Evolutionary conservation across 2,113 vertebrate species (phyloP).

Genomic region (Chaetorhynchus papuensis): DNA sequence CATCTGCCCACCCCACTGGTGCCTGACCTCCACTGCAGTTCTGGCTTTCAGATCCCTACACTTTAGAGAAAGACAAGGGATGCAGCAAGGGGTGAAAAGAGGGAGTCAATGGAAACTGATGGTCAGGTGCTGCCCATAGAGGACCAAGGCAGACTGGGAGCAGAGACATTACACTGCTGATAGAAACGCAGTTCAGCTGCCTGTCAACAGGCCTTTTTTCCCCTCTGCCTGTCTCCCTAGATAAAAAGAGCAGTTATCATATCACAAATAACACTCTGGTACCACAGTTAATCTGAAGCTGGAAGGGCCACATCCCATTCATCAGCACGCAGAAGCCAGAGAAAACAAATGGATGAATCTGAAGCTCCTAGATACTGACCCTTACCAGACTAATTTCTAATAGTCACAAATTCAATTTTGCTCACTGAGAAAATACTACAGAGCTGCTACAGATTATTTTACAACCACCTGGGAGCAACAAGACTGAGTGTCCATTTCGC

Average conservation of each 20-base stretch:
- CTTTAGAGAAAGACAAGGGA: background rate
- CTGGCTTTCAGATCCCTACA: background rate
- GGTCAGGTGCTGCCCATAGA: background rate
- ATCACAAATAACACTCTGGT: background rate
- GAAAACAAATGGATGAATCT: background rate
- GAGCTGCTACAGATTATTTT: background rate
- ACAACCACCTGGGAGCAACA: accelerated
- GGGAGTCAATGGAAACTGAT: background rate
- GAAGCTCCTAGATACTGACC: background rate
- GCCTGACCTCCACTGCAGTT: background rate
- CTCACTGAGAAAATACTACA: background rate
- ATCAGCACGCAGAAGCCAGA: background rate
- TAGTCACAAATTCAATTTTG: background rate
- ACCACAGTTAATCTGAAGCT: background rate
- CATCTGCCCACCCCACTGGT: background rate
- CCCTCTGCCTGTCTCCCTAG: background rate
- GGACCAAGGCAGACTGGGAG: background rate
- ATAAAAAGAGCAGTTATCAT: background rate
- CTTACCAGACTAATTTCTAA: background rate
- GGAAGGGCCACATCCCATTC: background rate
- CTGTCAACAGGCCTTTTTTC: background rate
- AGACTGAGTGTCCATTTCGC: background rate
- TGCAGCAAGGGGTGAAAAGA: background rate
- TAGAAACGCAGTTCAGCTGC: background rate
- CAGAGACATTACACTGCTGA: background rate